A percentile compares a stretch with the other conserved stretches of the same genome.
Conservation (phyloP, 2,113 vertebrate species). For the Pachyramphus minor region DNA sequence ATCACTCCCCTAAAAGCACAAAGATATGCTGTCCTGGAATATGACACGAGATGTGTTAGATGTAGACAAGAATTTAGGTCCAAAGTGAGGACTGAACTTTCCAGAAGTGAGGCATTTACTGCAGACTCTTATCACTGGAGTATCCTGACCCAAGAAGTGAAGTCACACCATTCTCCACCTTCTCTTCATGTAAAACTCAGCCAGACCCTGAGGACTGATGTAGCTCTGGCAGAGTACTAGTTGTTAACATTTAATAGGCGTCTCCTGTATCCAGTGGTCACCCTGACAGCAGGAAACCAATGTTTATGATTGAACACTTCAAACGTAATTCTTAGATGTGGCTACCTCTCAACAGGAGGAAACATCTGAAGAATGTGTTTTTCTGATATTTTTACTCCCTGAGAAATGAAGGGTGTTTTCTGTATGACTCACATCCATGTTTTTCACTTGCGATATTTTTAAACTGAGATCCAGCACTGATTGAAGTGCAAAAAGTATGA, state of each 20-base stretch:
- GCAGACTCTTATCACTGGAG: background rate
- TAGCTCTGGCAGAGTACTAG: background rate
- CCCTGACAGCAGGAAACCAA: background rate
- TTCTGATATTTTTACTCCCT: slow-evolving; percentile 24
- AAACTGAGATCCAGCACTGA: slow-evolving; percentile 44
- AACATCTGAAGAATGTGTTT: slow-evolving; percentile 44
- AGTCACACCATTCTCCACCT: accelerated
- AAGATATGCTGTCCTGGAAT: background rate
- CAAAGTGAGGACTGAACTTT: background rate
- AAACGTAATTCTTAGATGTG: slow-evolving; percentile 1
- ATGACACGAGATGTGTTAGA: background rate
- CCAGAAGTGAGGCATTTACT: background rate
- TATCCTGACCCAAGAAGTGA: background rate
- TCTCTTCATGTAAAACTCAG: background rate
- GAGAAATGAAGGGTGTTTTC: slow-evolving; percentile 45
- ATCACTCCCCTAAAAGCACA: background rate
- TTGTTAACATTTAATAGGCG: background rate
- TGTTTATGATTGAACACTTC: slow-evolving; percentile 14
- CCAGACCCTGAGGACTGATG: background rate
- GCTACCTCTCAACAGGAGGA: slow-evolving; percentile 19
- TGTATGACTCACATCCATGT: slow-evolving; percentile 61
- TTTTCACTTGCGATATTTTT: slow-evolving; percentile 71
- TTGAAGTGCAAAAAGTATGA: background rate
- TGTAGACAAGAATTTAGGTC: background rate
- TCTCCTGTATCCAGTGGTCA: background rate